These are phyloP conservation scores for Ceratitis capitata DNA, from an alignment of 1,140 invertebrate genomes.

Conservation along the genomic window DNA sequence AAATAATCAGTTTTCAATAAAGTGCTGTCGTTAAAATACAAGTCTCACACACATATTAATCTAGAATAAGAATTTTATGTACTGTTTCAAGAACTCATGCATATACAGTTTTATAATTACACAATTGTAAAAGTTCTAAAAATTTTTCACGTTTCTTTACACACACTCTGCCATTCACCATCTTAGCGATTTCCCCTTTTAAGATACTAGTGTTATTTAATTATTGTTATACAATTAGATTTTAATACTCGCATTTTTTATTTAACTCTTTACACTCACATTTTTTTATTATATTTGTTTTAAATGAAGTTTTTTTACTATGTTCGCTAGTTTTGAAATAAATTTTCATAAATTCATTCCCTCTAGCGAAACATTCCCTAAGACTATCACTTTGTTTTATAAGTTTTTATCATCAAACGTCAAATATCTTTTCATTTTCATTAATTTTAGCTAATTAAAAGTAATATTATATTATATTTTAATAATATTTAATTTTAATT, in stretches of 20 bases:
- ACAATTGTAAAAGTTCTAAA: background rate
- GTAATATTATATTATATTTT: too few species aligned
- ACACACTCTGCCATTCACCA: background rate
- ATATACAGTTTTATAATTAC: too few species aligned
- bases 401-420: background rate
- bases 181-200: background rate
- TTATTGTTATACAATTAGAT: background rate
- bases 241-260: background rate
- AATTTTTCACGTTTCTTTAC: background rate
- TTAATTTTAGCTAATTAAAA: background rate
- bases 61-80: too few species aligned
- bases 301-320: too few species aligned
- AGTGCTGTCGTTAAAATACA: too few species aligned
- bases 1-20: too few species aligned
- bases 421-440: background rate
- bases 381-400: slow-evolving; percentile 11
- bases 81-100: too few species aligned
- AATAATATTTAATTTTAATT: background rate
- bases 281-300: background rate
- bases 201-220: too few species aligned
- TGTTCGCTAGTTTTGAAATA: too few species aligned
- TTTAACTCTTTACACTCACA: background rate
- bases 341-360: too few species aligned
- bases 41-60: too few species aligned
- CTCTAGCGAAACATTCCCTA: slow-evolving; percentile 14